Evolutionary conservation across 1,140 invertebrate species (phyloP), one percentile per base, ranked within the genome.

Genomic region (Drosophila trapezifrons): DNA sequence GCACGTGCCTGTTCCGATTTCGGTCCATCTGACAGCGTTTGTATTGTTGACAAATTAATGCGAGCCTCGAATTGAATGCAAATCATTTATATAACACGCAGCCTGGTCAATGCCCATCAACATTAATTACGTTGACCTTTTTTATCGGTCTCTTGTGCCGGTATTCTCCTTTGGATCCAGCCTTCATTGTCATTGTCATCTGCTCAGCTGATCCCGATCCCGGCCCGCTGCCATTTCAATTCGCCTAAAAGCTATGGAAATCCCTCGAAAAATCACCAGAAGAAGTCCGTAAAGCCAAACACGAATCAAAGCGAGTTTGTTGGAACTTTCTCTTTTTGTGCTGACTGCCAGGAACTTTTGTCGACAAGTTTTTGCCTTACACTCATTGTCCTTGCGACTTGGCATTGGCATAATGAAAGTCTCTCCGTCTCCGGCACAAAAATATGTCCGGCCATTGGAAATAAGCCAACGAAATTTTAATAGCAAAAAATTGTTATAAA

Each of bases 401-500:
- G 62, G 46, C 49, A 70, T 70, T 79, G 62, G 42, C 78, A 72
- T 86, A 86, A 86, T 86, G 70, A 78, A 85, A 85, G 51, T 55
- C 46, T 20, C 22, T 37, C 22, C 45, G 52, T 46, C 27, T 58
- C 8, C 42, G 20, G 12, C 40, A 63, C 47, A 35, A 66, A 76
- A 83, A 79, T 78, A 71, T 75, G 65, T 71, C 57, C 64, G 45
- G 65, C 66, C 46, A 79, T 86, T 86, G 82, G 83, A 82, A 76
- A 64, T 45, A 69, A 69, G 83, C 82, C 83, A 86, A 81, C 64
- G 55, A 78, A 73, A 67, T 76, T 82, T 73, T 78, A 71, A 78
- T 71, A 75, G 82, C 49, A 65, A 71, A 72, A 62, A 78, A 82
- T 57, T 62, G 25, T 60, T 67, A 57, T 62, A 65, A 85, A 78